These are phyloP conservation scores for Dendrolimus pini DNA, from an alignment of 2,888 invertebrate species.

Conservation along the genomic window DNA sequence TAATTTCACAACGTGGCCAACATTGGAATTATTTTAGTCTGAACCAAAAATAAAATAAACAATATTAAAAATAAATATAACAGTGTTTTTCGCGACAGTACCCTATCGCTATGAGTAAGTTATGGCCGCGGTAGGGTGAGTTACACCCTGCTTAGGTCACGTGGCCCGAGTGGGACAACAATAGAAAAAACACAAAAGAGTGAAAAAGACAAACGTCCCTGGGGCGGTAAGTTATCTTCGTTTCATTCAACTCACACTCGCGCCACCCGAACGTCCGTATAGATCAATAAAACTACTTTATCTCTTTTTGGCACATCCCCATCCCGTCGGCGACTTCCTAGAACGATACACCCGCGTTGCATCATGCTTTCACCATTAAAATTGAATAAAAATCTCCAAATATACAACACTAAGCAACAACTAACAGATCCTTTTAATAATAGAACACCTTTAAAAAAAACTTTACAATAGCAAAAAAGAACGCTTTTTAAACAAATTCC, in stretches of 20 bases:
- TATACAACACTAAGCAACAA: not conserved
- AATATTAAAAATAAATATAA: constrained; percentile 43
- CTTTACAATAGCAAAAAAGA: constrained; percentile 9
- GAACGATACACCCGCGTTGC: constrained; percentile 53
- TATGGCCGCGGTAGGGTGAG: constrained; percentile 76
- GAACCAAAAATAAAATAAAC: constrained; percentile 15
- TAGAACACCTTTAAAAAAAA: constrained; percentile 7
- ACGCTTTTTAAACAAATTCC: no score
- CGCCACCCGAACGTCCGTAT: constrained; percentile 73
- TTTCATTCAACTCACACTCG: constrained; percentile 76
- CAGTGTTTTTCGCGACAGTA: constrained; percentile 69
- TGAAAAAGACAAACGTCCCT: constrained; percentile 52
- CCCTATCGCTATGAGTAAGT: constrained; percentile 77
- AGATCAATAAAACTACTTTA: constrained; percentile 79
- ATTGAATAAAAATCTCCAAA: not conserved
- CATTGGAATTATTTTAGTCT: not conserved
- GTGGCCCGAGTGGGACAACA: constrained; percentile 61
- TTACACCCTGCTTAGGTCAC: constrained; percentile 77
- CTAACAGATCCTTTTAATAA: constrained; percentile 3
- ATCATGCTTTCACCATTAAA: constrained; percentile 53
- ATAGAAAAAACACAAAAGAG: constrained; percentile 34
- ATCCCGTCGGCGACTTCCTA: constrained; percentile 69
- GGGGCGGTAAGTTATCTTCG: constrained; percentile 77
- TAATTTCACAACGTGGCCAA: no score
- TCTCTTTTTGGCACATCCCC: constrained; percentile 78